Evolutionary conservation across 2,113 vertebrate genomes (phyloP).

Genomic region (Bucco capensis): DNA sequence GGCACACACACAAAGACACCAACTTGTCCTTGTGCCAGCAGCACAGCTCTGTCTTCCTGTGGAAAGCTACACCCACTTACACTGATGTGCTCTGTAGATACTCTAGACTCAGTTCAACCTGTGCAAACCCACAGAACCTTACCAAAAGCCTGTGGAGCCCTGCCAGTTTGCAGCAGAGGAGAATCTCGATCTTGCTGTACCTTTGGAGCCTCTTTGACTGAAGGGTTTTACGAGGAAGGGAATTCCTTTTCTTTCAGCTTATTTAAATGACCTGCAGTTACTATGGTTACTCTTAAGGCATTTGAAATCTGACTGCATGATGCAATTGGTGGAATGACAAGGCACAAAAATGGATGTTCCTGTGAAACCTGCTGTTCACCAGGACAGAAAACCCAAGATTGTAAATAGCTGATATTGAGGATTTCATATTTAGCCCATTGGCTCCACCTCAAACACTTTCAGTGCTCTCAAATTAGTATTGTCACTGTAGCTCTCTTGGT

Average conservation of each 20-base stretch:
- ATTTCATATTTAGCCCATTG: neutral
- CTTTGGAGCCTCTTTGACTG: neutral
- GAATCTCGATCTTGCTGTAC: neutral
- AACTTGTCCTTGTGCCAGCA: neutral
- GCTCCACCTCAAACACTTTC: conserved; percentile 3
- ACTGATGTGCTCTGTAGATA: neutral
- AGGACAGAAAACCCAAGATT: neutral
- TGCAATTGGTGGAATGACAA: conserved; percentile 64
- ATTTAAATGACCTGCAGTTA: conserved; percentile 61
- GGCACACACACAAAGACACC: neutral
- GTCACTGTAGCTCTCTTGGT: neutral
- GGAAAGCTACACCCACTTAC: neutral
- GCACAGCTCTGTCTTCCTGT: neutral
- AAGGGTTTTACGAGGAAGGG: conserved; percentile 9
- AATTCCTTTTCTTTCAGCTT: conserved; percentile 64
- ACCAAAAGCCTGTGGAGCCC: neutral
- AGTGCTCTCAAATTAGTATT: conserved; percentile 37
- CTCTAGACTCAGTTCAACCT: neutral
- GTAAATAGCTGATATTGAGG: neutral
- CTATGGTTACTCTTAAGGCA: conserved; percentile 68
- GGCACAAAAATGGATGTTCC: conserved; percentile 64
- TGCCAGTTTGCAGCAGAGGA: neutral
- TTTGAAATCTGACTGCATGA: conserved; percentile 49
- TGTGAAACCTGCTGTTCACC: conserved; percentile 13
- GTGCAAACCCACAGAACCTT: neutral